Conservation (phyloP, 2,797 vertebrate species). For the Hirundo rustica region DNA sequence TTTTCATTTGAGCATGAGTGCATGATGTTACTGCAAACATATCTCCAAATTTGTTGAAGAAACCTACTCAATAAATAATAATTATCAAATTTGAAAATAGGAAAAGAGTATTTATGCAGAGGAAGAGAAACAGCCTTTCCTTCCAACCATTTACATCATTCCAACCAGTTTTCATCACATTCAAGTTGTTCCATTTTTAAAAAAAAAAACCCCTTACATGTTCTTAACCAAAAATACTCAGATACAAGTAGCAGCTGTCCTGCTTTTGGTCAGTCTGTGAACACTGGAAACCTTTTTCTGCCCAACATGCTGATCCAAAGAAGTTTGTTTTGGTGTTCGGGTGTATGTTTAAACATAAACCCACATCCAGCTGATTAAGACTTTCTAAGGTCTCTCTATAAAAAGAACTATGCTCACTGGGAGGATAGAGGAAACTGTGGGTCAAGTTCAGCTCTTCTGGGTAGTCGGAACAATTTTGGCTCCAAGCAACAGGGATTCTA, state of each 20-base stretch:
- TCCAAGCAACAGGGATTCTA: conserved; percentile 80
- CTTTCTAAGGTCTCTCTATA: conserved; percentile 74
- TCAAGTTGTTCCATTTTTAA: background rate
- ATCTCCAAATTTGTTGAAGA: background rate
- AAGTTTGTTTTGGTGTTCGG: conserved; percentile 65
- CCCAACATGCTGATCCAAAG: conserved; percentile 49
- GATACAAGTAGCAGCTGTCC: background rate
- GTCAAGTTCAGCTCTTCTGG: conserved; percentile 74
- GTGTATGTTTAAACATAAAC: conserved; percentile 75
- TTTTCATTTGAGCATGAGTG: background rate
- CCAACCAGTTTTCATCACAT: background rate
- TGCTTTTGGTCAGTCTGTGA: conserved; percentile 15
- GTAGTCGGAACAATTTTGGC: conserved; percentile 86
- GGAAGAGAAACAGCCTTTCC: background rate
- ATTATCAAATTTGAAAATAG: background rate
- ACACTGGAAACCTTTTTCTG: conserved; percentile 41
- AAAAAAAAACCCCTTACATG: conserved; percentile 38
- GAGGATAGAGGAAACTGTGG: conserved; percentile 90
- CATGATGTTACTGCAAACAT: background rate
- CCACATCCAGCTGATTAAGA: conserved; percentile 81
- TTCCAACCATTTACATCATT: background rate
- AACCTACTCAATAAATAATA: background rate
- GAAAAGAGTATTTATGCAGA: background rate
- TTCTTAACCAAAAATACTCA: conserved; percentile 55
- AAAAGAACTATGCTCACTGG: conserved; percentile 85